These are phyloP conservation scores for Stenotaenia linearis DNA, from an alignment of 2,888 invertebrate genomes.

Conservation along the genomic window DNA sequence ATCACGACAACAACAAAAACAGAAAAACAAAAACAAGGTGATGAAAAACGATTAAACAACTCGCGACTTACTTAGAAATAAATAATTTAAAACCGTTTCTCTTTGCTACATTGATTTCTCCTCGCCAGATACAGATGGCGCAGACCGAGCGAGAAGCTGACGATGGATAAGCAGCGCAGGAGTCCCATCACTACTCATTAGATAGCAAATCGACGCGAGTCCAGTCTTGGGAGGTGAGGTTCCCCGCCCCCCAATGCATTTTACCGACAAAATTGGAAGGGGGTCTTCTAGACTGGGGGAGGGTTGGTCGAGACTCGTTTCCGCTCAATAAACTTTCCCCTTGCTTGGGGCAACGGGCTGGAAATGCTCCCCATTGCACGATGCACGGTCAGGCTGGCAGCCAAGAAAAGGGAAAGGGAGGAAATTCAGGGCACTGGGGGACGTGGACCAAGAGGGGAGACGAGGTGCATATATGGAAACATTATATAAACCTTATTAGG, in stretches of 20 bases:
- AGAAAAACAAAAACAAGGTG: neutral
- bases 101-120: neutral
- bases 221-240: neutral
- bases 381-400: constrained; percentile 8
- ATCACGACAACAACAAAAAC: neutral
- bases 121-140: neutral
- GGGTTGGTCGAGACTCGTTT: constrained; percentile 3
- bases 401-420: neutral
- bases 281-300: neutral
- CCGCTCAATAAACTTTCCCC: constrained; percentile 27
- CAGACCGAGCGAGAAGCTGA: neutral
- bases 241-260: neutral
- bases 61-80: neutral
- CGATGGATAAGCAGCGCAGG: neutral
- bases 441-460: neutral
- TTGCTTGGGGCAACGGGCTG: constrained; percentile 11
- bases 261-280: neutral
- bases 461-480: constrained; percentile 21
- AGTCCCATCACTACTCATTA: constrained; percentile 10
- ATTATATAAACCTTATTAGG: constrained; percentile 26
- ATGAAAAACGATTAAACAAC: neutral
- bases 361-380: constrained; percentile 24
- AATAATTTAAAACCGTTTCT: neutral
- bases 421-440: neutral
- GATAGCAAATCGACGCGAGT: neutral